A percentile compares a stretch with the other conserved stretches of the same genome.
Conservation (phyloP, 1,140 invertebrate genomes). For the Mamestra configurata region DNA sequence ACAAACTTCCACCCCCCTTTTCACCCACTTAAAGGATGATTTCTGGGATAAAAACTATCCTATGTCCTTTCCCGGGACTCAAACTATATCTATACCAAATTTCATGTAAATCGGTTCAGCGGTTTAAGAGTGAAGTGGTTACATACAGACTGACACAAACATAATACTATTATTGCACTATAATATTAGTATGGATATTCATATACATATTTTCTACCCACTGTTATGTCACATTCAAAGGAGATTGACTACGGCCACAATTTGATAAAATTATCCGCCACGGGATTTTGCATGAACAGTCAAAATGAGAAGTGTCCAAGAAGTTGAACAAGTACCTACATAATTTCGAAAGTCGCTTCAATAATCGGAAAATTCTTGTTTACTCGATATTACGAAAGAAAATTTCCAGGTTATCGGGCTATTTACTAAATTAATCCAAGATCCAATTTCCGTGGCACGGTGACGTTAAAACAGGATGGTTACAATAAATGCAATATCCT, state of each 20-base stretch:
- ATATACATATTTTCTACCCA: constrained; percentile 11
- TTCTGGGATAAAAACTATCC: no score
- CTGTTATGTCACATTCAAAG: background rate
- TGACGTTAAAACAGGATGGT: constrained; percentile 21
- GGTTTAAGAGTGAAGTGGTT: no score
- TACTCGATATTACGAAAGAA: background rate
- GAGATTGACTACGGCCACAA: background rate
- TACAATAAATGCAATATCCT: constrained; percentile 39
- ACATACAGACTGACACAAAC: no score
- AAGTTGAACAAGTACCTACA: no score
- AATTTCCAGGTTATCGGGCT: background rate
- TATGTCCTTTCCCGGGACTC: no score
- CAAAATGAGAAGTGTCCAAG: background rate
- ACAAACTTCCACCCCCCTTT: no score
- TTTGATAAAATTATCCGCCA: background rate
- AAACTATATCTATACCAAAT: no score
- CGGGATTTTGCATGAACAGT: background rate
- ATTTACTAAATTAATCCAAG: constrained; percentile 21
- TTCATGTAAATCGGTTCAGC: no score
- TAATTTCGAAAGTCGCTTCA: background rate
- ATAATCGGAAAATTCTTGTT: background rate
- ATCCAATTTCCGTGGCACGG: constrained; percentile 1
- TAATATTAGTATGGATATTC: no score
- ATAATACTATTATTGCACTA: no score
- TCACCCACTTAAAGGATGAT: no score